A percentile compares a stretch with the other conserved stretches of the same genome.
Evolutionary conservation across 2,797 vertebrate genomes (phyloP).

Genomic region (Sebastiscus albofasciatus): DNA sequence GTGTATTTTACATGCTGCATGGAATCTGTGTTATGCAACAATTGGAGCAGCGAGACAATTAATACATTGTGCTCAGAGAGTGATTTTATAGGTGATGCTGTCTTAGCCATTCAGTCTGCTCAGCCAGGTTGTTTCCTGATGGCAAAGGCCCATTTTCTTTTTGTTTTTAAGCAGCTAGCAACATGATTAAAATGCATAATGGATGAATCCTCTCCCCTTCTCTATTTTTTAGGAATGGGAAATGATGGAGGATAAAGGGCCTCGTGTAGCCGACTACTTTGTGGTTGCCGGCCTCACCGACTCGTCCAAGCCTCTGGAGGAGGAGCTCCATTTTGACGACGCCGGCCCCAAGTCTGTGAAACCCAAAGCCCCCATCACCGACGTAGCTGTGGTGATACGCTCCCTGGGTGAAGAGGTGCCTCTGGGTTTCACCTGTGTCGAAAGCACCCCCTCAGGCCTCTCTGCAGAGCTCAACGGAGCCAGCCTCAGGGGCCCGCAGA

Average conservation of each 20-base stretch:
- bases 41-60: neutral
- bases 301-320: constrained; percentile 93
- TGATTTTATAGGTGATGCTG: neutral
- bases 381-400: constrained; percentile 93
- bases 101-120: neutral
- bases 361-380: constrained; percentile 95
- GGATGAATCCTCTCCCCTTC: neutral
- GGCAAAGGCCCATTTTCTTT: neutral
- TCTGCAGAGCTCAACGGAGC: constrained; percentile 97
- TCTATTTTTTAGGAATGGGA: constrained; percentile 86
- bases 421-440: constrained; percentile 91
- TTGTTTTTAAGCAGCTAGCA: constrained; percentile 23
- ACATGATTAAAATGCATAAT: constrained; percentile 43
- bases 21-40: constrained; percentile 13
- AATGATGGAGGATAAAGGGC: constrained; percentile 99
- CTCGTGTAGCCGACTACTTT: constrained; percentile 98
- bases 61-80: neutral
- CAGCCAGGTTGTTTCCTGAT: neutral
- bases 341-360: constrained; percentile 88
- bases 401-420: constrained; percentile 97
- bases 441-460: constrained; percentile 92
- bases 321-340: constrained; percentile 94
- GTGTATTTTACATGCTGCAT: constrained; percentile 24
- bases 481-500: constrained; percentile 94
- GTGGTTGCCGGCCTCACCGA: constrained; percentile 97